Conservation (phyloP, 2,113 vertebrate species). For the Actinemys pallida region DNA sequence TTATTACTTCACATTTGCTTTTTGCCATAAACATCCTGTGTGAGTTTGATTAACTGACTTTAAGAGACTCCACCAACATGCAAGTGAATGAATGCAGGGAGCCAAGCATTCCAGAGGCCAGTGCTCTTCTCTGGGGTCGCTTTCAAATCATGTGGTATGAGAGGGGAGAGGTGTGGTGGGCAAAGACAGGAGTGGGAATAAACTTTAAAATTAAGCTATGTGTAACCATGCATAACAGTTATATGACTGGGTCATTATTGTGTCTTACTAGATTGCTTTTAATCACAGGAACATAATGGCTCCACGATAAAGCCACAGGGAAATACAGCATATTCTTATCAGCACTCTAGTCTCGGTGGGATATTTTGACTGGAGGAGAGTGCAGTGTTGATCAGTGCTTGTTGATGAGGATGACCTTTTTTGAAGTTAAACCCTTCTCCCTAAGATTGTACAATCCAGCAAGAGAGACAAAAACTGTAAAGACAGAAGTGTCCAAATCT, state of each 20-base stretch:
- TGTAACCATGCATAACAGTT: not conserved
- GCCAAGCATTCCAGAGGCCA: not conserved
- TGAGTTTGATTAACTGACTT: constrained; percentile 41
- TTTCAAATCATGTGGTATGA: constrained; percentile 22
- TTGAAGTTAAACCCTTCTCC: constrained; percentile 25
- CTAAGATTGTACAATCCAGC: constrained; percentile 11
- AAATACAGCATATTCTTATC: constrained; percentile 51
- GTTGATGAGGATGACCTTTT: constrained; percentile 48
- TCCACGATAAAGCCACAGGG: constrained; percentile 65
- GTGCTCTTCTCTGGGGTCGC: constrained; percentile 15
- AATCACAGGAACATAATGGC: constrained; percentile 21
- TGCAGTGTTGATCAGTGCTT: not conserved
- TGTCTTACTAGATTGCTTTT: constrained; percentile 42
- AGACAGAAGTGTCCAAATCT: not conserved
- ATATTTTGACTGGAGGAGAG: constrained; percentile 75
- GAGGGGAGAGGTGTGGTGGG: constrained; percentile 8
- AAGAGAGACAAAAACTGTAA: not conserved
- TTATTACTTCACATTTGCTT: constrained; percentile 53
- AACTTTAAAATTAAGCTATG: constrained; percentile 25
- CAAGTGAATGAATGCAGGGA: not conserved
- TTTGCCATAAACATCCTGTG: constrained; percentile 60
- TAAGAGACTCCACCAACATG: not conserved
- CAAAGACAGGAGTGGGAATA: constrained; percentile 35
- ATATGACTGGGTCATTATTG: constrained; percentile 37
- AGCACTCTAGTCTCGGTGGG: constrained; percentile 8